Base-by-base conservation (phyloP, 2,888 invertebrate genomes). In the Adelognathus sp. region DNA sequence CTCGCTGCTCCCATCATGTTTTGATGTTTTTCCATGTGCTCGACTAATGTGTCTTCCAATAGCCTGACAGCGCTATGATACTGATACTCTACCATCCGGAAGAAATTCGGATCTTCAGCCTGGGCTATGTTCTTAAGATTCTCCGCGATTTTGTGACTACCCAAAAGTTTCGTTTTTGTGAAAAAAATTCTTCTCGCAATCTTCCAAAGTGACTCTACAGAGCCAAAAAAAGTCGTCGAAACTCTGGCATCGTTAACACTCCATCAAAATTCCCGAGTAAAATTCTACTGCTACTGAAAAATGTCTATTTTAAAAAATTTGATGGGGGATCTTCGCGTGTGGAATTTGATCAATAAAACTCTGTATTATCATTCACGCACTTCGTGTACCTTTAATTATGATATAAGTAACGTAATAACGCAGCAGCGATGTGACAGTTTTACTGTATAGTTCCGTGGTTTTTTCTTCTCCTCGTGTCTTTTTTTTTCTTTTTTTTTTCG, bases 11-110 rank as follows among this genome's bases (percentile, higher is more conserved):
- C 90, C 0, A 93, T 92, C 84, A 92, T 85, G 89, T 93, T 90
- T 2, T 90, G 87, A 82, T 92, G 72, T 36, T 81, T 81, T 33
- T 80, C 54, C 50, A 74, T 56, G 29, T 80, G 74, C 5, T 78
- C 61, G 14, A 80, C 14, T 14, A 81, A 80, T 0, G 76, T 74
- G 0, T 93, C 93, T 84, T 94, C 94, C 33, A 91, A 90, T 0
- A 92, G 89, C 1, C 86, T 86, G 46, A 94, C 92, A 1, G 95
- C 95, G 76, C 92, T 92, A 87, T 95, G 95, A 88, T 94, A 95
- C 90, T 94, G 95, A 86, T 93, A 94, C 85, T 95, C 95, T 27
- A 96, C 95, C 94, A 95, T 95, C 74, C 92, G 90, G 85, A 90
- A 93, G 86, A 94, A 94, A 36, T 92, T 92, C 0, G 94, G 94